Evolutionary conservation across 2,888 invertebrate genomes (phyloP).

Genomic region (Chalcosyrphus nemorum): DNA sequence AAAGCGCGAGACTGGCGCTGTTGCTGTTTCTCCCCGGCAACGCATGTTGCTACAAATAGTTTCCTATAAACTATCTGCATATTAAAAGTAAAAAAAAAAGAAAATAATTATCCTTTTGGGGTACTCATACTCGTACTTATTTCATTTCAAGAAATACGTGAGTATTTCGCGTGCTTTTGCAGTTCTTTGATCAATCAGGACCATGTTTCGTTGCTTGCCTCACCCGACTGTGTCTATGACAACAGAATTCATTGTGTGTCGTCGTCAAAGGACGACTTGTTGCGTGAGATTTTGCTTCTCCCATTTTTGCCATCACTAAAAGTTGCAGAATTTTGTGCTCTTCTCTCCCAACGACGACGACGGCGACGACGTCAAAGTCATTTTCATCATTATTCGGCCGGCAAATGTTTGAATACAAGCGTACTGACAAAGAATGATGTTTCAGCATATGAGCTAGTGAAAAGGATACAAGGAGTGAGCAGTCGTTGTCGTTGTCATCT

Average conservation of each 20-base stretch:
- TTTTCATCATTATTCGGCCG: neutral
- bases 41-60: no score
- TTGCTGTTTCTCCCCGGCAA: no score
- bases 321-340: neutral
- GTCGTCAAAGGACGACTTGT: slow-evolving; percentile 18
- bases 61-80: no score
- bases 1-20: no score
- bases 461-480: neutral
- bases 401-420: slow-evolving; percentile 1
- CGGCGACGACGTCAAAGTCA: neutral
- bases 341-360: no score
- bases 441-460: slow-evolving; percentile 8
- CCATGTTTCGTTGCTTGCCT: neutral
- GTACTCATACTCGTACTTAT: no score
- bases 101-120: no score
- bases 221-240: neutral
- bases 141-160: no score
- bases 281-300: neutral
- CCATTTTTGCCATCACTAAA: neutral
- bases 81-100: no score
- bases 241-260: neutral
- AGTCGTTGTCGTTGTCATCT: neutral
- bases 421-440: slow-evolving; percentile 11
- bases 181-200: neutral
- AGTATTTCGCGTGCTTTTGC: neutral